Percentiles rank a stretch among this genome's conserved stretches.
Evolutionary conservation across 35 echinoderm and acorn worm genomes (phyloP).

Genomic region (Hemicentrotus pulcherrimus): DNA sequence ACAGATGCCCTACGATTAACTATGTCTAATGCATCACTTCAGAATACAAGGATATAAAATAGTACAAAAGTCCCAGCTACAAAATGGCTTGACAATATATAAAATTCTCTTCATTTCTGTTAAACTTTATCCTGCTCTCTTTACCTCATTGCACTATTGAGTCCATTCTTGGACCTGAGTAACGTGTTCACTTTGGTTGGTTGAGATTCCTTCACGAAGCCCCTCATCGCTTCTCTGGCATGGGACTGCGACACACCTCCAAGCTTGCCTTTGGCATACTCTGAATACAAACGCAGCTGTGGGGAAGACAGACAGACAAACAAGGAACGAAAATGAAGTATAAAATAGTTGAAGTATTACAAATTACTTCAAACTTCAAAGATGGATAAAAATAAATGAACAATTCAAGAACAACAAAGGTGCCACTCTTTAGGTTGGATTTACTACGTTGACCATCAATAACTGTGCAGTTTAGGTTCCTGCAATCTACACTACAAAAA

Average conservation of each 20-base stretch:
- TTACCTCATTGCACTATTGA: conserved; percentile 84
- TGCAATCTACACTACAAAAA: too few relatives aligned
- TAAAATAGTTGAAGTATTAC: background rate
- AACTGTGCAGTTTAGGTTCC: too few relatives aligned
- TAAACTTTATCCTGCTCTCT: background rate
- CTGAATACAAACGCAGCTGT: conserved; percentile 70
- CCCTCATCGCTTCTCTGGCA: conserved; percentile 55
- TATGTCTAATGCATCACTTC: too few relatives aligned
- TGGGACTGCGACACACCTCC: conserved; percentile 65
- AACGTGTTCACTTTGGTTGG: conserved; percentile 64
- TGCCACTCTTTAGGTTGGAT: too few relatives aligned
- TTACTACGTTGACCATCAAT: too few relatives aligned
- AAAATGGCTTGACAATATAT: background rate
- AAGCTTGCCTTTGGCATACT: conserved; percentile 79
- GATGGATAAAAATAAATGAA: too few relatives aligned
- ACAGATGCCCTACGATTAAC: too few relatives aligned
- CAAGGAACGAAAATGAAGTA: background rate
- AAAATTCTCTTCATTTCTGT: background rate
- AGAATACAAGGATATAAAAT: background rate
- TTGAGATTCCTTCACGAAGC: conserved; percentile 64
- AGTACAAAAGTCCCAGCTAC: background rate
- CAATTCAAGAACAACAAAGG: too few relatives aligned
- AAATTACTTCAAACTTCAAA: background rate
- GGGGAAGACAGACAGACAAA: background rate
- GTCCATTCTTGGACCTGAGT: conserved; percentile 64